Percentiles rank a stretch among this genome's conserved stretches.
Conservation (phyloP, 2,888 invertebrate species). For the Nowickia ferox region DNA sequence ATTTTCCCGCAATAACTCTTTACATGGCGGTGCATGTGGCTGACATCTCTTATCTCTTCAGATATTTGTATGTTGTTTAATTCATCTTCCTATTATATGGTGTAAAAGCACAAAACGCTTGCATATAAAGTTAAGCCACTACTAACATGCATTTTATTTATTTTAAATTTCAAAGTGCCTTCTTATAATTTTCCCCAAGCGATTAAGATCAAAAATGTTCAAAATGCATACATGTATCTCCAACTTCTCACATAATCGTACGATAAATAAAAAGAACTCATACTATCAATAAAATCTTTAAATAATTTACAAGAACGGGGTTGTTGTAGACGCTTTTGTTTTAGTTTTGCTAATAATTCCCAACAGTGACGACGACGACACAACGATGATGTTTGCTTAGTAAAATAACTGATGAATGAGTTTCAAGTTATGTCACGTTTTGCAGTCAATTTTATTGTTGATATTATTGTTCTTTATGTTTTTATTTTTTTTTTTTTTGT, state of each 20-base stretch:
- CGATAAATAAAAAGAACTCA: background rate
- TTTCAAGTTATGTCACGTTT: slow-evolving; percentile 67
- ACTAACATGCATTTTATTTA: too few species aligned
- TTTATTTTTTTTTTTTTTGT: slow-evolving; percentile 1
- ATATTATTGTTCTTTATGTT: slow-evolving; percentile 16
- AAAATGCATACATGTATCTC: too few species aligned
- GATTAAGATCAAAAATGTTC: too few species aligned
- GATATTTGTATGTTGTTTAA: too few species aligned
- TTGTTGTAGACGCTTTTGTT: slow-evolving; percentile 1
- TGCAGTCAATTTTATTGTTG: slow-evolving; percentile 55
- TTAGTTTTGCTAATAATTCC: background rate
- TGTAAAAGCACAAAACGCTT: too few species aligned
- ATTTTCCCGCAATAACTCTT: too few species aligned
- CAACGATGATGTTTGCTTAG: slow-evolving; percentile 1
- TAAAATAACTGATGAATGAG: slow-evolving; percentile 42
- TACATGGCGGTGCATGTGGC: too few species aligned
- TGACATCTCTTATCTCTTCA: too few species aligned
- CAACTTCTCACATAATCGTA: background rate
- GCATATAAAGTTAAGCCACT: too few species aligned
- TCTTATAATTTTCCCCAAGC: too few species aligned
- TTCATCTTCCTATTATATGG: too few species aligned
- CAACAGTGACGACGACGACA: background rate
- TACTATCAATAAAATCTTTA: background rate
- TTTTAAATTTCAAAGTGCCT: too few species aligned
- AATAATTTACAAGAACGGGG: slow-evolving; percentile 30